Evolutionary conservation across 2,797 vertebrate genomes (phyloP).

Genomic region (Sebastes matsubarae): DNA sequence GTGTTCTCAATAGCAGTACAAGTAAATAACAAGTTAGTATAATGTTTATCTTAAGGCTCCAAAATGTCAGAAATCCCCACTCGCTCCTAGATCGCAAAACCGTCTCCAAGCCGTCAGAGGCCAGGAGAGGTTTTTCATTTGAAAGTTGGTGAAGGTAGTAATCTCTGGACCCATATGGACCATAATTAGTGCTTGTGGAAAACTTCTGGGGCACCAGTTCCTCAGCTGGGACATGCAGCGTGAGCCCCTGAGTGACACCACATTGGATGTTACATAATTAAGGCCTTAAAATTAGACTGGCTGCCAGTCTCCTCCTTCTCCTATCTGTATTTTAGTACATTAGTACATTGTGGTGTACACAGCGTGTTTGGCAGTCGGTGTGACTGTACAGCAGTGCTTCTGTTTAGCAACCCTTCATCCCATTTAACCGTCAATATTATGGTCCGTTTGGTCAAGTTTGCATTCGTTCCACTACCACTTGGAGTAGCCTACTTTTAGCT

Average conservation of each 20-base stretch:
- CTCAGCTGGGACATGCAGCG: slow-evolving; percentile 40
- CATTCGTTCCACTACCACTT: neutral
- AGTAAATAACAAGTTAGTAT: slow-evolving; percentile 34
- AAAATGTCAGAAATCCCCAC: slow-evolving; percentile 21
- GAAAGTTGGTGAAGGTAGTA: slow-evolving; percentile 62
- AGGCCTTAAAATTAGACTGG: slow-evolving; percentile 60
- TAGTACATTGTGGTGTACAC: no score
- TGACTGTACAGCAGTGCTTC: neutral
- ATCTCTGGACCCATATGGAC: slow-evolving; percentile 68
- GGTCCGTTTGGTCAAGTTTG: neutral
- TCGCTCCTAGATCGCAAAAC: slow-evolving; percentile 13
- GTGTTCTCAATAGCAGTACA: neutral
- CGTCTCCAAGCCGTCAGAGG: slow-evolving; percentile 32
- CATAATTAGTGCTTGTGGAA: slow-evolving; percentile 70
- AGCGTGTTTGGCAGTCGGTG: neutral
- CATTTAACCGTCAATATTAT: neutral
- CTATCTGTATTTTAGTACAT: neutral
- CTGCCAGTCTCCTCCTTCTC: slow-evolving; percentile 16
- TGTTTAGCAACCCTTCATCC: neutral
- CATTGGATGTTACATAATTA: slow-evolving; percentile 62
- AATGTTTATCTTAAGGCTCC: slow-evolving; percentile 32
- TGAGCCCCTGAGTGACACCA: slow-evolving; percentile 53
- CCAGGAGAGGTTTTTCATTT: slow-evolving; percentile 56
- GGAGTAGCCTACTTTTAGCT: no score
- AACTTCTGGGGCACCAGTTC: slow-evolving; percentile 54